Percentiles rank a stretch among this genome's conserved stretches.
Conservation (phyloP, 2,888 invertebrate species). For the Serripes groenlandicus region DNA sequence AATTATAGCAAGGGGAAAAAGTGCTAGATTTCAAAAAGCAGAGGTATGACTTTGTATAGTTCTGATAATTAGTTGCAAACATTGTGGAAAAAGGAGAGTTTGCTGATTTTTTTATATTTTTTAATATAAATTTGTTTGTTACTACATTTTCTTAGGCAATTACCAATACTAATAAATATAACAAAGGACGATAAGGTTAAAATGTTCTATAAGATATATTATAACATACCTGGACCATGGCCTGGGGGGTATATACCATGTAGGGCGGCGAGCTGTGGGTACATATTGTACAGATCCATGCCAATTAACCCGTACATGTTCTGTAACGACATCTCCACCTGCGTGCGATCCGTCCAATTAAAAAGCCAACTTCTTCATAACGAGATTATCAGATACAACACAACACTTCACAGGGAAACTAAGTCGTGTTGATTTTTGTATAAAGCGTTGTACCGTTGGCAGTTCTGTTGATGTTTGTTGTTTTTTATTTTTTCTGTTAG, state of each 20-base stretch:
- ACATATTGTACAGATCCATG: constrained; percentile 64
- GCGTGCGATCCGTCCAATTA: neutral
- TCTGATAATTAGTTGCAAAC: too few relatives aligned
- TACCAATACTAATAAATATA: too few relatives aligned
- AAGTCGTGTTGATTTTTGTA: neutral
- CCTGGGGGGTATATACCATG: constrained; percentile 65
- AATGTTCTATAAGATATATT: neutral
- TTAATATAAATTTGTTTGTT: too few relatives aligned
- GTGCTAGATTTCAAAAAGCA: too few relatives aligned
- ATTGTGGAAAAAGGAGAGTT: too few relatives aligned
- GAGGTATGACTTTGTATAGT: too few relatives aligned
- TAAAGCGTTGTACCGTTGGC: too few relatives aligned
- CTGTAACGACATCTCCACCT: constrained; percentile 58
- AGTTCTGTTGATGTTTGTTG: neutral
- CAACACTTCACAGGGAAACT: neutral
- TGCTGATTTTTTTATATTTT: too few relatives aligned
- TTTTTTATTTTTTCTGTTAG: neutral
- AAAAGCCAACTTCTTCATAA: neutral
- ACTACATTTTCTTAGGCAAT: too few relatives aligned
- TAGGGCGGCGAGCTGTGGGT: constrained; percentile 62
- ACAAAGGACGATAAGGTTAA: neutral
- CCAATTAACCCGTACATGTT: constrained; percentile 65
- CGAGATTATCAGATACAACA: neutral
- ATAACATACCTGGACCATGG: constrained; percentile 47
- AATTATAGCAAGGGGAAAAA: too few relatives aligned